Percentiles rank a stretch among this genome's conserved stretches.
phyloP scores from a whole-genome alignment of 2,113 vertebrate genomes.

The Hemichromis elongatus region DNA sequence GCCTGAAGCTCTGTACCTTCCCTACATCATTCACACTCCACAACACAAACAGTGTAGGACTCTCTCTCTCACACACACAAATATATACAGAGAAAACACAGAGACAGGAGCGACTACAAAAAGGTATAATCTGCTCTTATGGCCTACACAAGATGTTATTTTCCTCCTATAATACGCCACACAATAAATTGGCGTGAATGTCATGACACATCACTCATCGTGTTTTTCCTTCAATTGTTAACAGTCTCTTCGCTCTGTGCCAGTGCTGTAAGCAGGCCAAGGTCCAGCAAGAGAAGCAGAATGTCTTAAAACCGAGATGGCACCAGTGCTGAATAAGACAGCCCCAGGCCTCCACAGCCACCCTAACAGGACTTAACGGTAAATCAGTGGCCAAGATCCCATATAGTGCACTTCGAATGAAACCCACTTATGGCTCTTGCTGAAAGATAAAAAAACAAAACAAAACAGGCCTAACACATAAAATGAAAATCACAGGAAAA shows the following conservation, averaged over 20 bases:
- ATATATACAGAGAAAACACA: background rate
- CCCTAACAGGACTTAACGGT: constrained; percentile 31
- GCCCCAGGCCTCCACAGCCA: constrained; percentile 29
- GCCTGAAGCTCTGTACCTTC: constrained; percentile 66
- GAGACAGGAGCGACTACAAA: background rate
- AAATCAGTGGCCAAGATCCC: constrained; percentile 44
- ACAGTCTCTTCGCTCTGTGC: background rate
- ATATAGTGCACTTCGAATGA: constrained; percentile 51
- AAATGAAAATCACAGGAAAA: background rate
- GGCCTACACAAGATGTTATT: constrained; percentile 4
- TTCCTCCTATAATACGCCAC: background rate
- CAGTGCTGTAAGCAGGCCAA: constrained; percentile 1
- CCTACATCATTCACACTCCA: constrained; percentile 61
- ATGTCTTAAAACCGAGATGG: constrained; percentile 31
- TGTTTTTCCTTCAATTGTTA: background rate
- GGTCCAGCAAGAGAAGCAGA: background rate
- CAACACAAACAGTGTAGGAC: constrained; percentile 46
- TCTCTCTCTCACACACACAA: background rate
- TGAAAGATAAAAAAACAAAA: constrained; percentile 42
- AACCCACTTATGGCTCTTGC: constrained; percentile 37
- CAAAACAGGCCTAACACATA: background rate
- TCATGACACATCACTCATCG: background rate
- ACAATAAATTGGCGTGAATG: background rate
- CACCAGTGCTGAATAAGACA: constrained; percentile 7
- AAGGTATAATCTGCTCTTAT: constrained; percentile 16